Evolutionary conservation across 2,797 vertebrate species (phyloP).

Genomic region (Petrocephalus schoutedeni): DNA sequence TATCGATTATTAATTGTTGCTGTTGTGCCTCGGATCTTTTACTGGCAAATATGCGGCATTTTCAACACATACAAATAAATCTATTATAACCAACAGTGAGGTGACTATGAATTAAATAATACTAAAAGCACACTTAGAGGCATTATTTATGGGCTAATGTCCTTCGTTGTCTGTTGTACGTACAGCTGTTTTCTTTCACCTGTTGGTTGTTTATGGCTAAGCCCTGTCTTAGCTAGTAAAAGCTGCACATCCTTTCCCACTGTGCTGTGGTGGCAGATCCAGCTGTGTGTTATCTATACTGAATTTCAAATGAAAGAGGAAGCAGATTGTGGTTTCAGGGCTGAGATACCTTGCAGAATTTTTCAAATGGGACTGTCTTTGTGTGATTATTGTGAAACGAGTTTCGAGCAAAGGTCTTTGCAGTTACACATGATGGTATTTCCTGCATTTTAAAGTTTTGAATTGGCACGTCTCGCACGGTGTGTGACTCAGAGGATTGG

Average conservation of each 20-base stretch:
- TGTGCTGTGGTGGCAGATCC: not conserved
- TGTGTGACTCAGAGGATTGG: not conserved
- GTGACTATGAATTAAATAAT: not conserved
- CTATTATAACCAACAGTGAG: not conserved
- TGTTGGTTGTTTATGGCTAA: constrained; percentile 5
- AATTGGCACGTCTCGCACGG: not conserved
- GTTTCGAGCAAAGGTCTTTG: not conserved
- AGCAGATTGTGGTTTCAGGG: not conserved
- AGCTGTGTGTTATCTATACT: not conserved
- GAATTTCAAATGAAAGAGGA: not conserved
- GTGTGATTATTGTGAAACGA: not conserved
- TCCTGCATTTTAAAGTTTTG: not conserved
- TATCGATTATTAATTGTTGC: not conserved
- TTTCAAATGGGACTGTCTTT: not conserved
- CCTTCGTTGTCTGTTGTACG: not conserved
- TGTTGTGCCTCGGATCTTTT: not conserved
- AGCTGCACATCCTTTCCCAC: not conserved
- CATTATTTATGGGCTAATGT: not conserved
- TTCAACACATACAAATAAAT: not conserved
- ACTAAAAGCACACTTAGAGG: not conserved
- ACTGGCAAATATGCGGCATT: not conserved
- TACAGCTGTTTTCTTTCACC: not conserved
- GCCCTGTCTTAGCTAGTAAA: not conserved
- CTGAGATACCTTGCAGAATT: not conserved
- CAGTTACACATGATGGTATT: not conserved